These are phyloP conservation scores for Argyresthia albistria DNA, from an alignment of 2,888 invertebrate genomes.

Conservation along the genomic window DNA sequence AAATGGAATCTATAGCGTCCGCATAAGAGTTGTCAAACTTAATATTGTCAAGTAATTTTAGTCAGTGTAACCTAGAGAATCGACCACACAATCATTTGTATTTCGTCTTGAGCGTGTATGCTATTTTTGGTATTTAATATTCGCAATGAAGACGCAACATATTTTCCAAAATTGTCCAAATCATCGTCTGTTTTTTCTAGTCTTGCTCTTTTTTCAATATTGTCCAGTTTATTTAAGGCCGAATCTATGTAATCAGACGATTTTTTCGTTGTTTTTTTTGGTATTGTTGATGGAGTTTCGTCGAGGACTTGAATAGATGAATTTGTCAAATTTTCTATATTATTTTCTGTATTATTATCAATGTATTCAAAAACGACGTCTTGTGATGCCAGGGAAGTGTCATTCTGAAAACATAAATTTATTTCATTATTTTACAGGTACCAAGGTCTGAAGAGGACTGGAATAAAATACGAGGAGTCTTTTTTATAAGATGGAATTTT, in stretches of 20 bases:
- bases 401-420: background rate
- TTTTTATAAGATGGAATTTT: constrained; percentile 10
- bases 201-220: background rate
- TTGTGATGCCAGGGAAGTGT: background rate
- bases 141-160: constrained; percentile 3
- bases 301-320: background rate
- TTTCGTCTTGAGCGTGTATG: constrained; percentile 2
- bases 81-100: background rate
- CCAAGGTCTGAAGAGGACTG: constrained; percentile 6
- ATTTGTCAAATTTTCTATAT: background rate
- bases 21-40: no score
- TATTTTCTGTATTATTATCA: background rate
- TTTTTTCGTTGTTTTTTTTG: background rate
- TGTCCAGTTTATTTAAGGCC: background rate
- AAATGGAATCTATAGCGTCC: no score
- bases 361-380: background rate
- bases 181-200: constrained; percentile 1
- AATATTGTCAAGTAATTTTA: no score
- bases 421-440: constrained; percentile 8
- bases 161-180: constrained; percentile 3
- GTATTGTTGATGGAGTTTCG: background rate
- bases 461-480: constrained; percentile 3
- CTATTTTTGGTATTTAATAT: background rate
- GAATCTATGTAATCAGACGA: background rate
- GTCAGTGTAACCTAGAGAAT: no score